Evolutionary conservation across 64 coral and sea anemone species (phyloP).

Genomic region (Dendrophyllia cribrosa): DNA sequence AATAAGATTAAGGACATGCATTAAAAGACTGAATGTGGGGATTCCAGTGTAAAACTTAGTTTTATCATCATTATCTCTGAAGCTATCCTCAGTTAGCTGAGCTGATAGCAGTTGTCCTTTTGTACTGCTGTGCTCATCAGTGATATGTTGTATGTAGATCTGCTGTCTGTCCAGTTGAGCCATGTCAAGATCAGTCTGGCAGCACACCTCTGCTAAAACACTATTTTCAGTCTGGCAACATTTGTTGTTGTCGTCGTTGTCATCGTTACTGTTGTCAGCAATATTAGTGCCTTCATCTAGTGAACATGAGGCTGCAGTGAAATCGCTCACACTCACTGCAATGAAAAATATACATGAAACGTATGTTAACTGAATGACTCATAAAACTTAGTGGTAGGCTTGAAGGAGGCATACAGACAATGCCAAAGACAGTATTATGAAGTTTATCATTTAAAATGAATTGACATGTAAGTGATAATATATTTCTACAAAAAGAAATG

Average conservation of each 20-base stretch:
- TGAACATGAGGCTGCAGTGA: background rate
- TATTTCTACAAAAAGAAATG: too few species aligned
- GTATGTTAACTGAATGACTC: background rate
- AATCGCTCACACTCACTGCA: background rate
- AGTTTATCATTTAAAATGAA: too few species aligned
- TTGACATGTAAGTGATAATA: too few species aligned
- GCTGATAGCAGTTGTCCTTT: background rate
- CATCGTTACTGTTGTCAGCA: conserved; percentile 1
- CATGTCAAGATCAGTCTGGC: conserved; percentile 8
- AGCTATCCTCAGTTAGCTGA: background rate
- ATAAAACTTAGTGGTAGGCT: too few species aligned
- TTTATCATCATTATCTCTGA: conserved; percentile 31
- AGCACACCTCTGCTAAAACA: background rate
- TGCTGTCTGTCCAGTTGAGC: background rate
- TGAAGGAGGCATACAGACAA: too few species aligned
- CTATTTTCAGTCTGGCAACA: conserved; percentile 16
- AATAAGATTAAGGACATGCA: conserved; percentile 10
- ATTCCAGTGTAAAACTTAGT: conserved; percentile 49
- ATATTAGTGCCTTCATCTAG: background rate
- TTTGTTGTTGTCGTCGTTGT: background rate
- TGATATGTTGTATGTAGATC: background rate
- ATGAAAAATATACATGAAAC: background rate
- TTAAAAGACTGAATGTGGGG: background rate
- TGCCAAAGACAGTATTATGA: too few species aligned
- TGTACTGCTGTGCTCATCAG: background rate